A percentile compares a stretch with the other conserved stretches of the same genome.
phyloP scores from a whole-genome alignment of 2,888 invertebrate genomes.

The Beris morrisii region DNA sequence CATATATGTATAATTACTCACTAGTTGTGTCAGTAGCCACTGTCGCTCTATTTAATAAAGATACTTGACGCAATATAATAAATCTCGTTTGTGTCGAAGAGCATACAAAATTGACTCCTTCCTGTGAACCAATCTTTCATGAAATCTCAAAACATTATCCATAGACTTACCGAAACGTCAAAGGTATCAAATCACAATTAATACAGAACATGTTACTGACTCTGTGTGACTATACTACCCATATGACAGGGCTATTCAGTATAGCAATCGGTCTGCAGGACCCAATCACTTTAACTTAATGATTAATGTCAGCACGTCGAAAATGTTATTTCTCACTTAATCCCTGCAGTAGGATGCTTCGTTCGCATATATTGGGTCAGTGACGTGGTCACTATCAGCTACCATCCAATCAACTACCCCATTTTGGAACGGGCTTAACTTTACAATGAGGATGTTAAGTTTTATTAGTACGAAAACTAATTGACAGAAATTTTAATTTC shows the following conservation, averaged over 20 bases:
- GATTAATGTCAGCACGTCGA: conserved; percentile 40
- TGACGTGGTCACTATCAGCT: conserved; percentile 14
- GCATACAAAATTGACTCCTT: too few species aligned
- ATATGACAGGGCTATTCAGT: not conserved
- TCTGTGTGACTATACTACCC: not conserved
- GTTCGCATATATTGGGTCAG: conserved; percentile 29
- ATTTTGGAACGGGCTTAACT: too few species aligned
- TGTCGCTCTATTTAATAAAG: too few species aligned
- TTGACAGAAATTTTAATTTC: too few species aligned
- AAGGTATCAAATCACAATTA: conserved; percentile 39
- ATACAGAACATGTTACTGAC: conserved; percentile 30
- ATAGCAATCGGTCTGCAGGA: conserved; percentile 19
- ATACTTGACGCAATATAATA: too few species aligned
- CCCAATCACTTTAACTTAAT: conserved; percentile 39
- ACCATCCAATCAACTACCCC: too few species aligned
- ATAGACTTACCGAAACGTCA: conserved; percentile 35
- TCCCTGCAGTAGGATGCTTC: conserved; percentile 37
- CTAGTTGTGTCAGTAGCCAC: too few species aligned
- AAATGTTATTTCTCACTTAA: conserved; percentile 37
- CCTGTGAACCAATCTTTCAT: not conserved
- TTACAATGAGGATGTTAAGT: too few species aligned
- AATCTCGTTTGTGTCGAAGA: too few species aligned
- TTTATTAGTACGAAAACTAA: too few species aligned
- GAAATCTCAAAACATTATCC: conserved; percentile 30
- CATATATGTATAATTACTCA: too few species aligned